These are phyloP conservation scores for Ispidina picta DNA, from an alignment of 2,797 vertebrate genomes.

Conservation along the genomic window DNA sequence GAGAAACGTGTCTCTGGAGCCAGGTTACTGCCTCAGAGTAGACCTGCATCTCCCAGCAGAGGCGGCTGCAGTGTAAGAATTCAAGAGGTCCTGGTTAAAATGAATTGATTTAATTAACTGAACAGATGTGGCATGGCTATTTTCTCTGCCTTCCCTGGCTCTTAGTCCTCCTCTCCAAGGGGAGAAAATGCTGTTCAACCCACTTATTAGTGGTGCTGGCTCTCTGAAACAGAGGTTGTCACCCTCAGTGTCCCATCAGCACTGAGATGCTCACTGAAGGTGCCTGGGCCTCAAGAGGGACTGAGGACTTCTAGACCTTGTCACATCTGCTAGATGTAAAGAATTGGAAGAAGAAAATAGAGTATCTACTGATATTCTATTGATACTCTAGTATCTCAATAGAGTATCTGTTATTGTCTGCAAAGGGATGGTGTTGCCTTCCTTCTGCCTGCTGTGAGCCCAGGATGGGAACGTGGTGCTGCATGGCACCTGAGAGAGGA, in stretches of 20 bases:
- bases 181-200: background rate
- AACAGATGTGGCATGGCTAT: background rate
- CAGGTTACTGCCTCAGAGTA: background rate
- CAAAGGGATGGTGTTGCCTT: background rate
- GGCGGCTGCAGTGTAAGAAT: background rate
- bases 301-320: background rate
- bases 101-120: constrained; percentile 28
- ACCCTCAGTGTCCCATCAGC: accelerated
- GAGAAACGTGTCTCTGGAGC: background rate
- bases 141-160: background rate
- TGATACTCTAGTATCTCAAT: too few species aligned
- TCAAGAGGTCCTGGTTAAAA: constrained; percentile 5
- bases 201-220: background rate
- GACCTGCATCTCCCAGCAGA: background rate
- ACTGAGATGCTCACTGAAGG: background rate
- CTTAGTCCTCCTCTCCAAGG: background rate
- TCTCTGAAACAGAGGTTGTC: background rate
- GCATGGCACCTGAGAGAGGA: accelerated
- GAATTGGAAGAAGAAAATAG: background rate
- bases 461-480: background rate
- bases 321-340: background rate
- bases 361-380: too few species aligned
- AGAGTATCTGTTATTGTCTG: background rate
- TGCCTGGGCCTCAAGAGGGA: background rate
- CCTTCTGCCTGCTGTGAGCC: background rate